Base-by-base conservation (phyloP, 2,113 vertebrate species). In the Scartelaos histophorus region DNA sequence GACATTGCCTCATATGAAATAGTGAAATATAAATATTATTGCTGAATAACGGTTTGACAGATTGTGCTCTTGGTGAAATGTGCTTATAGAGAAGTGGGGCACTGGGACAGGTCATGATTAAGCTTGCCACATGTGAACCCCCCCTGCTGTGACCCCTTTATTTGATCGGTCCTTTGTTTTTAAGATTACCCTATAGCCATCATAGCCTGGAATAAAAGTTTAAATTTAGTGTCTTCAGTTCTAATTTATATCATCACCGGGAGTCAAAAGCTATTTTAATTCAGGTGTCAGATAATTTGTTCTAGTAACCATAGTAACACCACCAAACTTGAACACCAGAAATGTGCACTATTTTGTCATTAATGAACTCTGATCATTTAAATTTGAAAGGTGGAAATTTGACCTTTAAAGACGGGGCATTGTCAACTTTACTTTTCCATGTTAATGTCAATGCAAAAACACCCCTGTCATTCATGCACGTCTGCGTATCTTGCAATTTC, bases 91-190 rank as follows among this genome's bases (percentile, higher is more conserved):
- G 76, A 89, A 74, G 43, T 35, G 7, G 89, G 89, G 76, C 80
- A 91, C 76, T 88, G 82, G 89, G 89, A 66, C 86, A 84, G 35
- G 71, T 46, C 29, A 6, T 76, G 79, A 88, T 89, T 87, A 84
- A 51, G 25, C 25, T 69, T 24, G 19, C 70, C 57, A 25, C 53
- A 22, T 56, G 53, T 22, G 53, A 13, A 60, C 57, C 66, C 21
- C 17, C n/a, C 53, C 16, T 68, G 45, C 21, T 71, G 38, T n/a
- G 46, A 61, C 15, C 19, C 53, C 21, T 60, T 46, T 5, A 12
- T n/a, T 19, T 60, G 21, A 25, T 66, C 62, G 16, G 69, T 54
- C 70, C 51, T 35, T n/a, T 13, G 17, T 49, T n/a, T n/a, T 65
- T 54, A 60, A 76, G 82, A 79, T 85, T 76, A 66, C 49, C 24